Evolutionary conservation across 2,888 invertebrate genomes (phyloP), one percentile per base, ranked within the genome.

Genomic region (Calameuta idolon): DNA sequence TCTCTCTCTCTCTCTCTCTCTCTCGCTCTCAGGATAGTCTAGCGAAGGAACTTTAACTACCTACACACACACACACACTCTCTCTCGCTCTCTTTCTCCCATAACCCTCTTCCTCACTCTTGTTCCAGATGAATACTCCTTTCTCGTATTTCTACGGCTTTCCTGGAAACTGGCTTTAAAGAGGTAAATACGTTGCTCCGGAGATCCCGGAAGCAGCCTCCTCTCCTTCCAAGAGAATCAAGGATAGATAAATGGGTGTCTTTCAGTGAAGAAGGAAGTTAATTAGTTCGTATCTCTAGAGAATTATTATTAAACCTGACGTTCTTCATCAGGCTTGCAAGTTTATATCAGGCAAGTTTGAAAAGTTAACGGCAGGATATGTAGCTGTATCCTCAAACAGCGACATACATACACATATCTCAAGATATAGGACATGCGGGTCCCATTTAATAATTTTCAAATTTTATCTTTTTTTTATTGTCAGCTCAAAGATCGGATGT

Each of bases 11-110:
- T 75, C 23, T 76, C 75, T 35, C 35, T 35, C 35, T 30, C 55
- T 37, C 55, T 37, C 55, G 75, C 71, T 75, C 23, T 76, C 75
- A 11, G n/a, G 34, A n/a, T 75, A 9, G 75, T 71, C 79, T 75
- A 76, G 12, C 15, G 12, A 2, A 30, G 37, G 33, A 76, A 37
- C 55, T 76, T 74, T 74, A 34, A 37, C 31, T 33, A 12, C 37
- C 68, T 37, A 30, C 12, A 31, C 74, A 11, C n/a, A 12, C 30
- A 23, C n/a, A 31, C 74, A 11, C 69, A 4, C 30, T 4, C 11
- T 3, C n/a, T 15, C 30, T 23, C n/a, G 1, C n/a, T 33, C 71
- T 71, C 15, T 30, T 0, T 11, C 2, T n/a, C n/a, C 5, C 3
- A 0, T 12, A 35, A 35, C 31, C 12, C 71, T 35, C 76, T 68